phyloP scores from a whole-genome alignment of 2,888 invertebrate genomes.

The Tubulanus polymorphus region DNA sequence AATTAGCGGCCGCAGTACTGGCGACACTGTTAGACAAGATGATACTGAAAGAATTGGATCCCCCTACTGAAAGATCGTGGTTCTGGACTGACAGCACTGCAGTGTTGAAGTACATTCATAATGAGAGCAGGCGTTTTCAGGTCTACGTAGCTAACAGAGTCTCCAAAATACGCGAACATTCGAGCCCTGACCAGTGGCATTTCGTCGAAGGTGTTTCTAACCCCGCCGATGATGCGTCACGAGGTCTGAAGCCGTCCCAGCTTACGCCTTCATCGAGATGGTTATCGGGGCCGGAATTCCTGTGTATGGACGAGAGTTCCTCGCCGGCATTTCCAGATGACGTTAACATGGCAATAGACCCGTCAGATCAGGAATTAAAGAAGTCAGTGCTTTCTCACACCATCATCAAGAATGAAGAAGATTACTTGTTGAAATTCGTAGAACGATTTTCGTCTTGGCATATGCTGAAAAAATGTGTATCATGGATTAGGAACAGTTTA shows the following conservation, averaged over 20 bases:
- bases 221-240: conserved; percentile 8
- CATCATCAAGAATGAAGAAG: no score
- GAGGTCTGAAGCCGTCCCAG: conserved; percentile 3
- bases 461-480: not conserved
- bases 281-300: conserved; percentile 12
- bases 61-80: not conserved
- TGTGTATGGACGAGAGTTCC: not conserved
- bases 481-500: no score
- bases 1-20: conserved; percentile 8
- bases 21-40: conserved; percentile 6
- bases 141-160: conserved; percentile 17
- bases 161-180: conserved; percentile 8
- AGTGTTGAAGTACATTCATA: conserved; percentile 14
- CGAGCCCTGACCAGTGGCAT: conserved; percentile 11
- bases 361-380: conserved; percentile 4
- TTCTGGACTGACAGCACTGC: conserved; percentile 15
- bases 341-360: not conserved
- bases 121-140: conserved; percentile 13
- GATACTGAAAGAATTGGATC: conserved; percentile 4
- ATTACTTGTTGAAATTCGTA: no score
- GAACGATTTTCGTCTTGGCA: conserved; percentile 1
- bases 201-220: conserved; percentile 3
- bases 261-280: not conserved
- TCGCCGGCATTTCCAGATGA: conserved; percentile 8
- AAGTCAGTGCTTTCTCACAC: no score